Percentiles rank a stretch among this genome's conserved stretches.
These are phyloP conservation scores for Mayetiola destructor DNA, from an alignment of 2,888 invertebrate genomes.

Conservation along the genomic window DNA sequence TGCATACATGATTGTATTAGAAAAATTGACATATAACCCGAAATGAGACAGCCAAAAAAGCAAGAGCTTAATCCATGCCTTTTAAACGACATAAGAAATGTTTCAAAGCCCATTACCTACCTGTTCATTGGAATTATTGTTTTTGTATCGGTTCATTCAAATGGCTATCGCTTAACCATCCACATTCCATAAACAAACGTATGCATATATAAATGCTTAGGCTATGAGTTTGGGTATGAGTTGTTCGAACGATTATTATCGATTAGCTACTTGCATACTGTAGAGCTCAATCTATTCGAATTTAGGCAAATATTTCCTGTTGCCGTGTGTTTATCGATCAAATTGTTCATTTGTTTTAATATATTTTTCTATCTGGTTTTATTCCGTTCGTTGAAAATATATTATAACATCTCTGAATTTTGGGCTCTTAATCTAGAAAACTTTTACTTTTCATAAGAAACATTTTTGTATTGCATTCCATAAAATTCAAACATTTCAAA, in stretches of 20 bases:
- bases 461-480: no score
- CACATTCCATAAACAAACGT: not conserved
- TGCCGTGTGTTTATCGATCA: not conserved
- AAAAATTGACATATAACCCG: conserved; percentile 3
- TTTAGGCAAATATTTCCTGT: not conserved
- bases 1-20: no score
- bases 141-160: no score
- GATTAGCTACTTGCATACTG: no score
- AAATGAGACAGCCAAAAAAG: not conserved
- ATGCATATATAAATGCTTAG: no score
- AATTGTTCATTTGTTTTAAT: not conserved
- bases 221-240: no score
- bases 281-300: not conserved
- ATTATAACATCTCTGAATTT: not conserved
- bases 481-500: no score
- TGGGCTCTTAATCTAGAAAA: not conserved
- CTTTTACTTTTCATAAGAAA: conserved; percentile 3
- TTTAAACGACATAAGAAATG: not conserved
- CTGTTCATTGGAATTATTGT: not conserved
- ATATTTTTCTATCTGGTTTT: not conserved
- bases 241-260: no score
- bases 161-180: no score
- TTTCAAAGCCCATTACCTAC: conserved; percentile 11
- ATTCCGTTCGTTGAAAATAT: not conserved
- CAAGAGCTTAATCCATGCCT: not conserved